Conservation (phyloP, 2,888 invertebrate species). For the Phlogophora meticulosa region DNA sequence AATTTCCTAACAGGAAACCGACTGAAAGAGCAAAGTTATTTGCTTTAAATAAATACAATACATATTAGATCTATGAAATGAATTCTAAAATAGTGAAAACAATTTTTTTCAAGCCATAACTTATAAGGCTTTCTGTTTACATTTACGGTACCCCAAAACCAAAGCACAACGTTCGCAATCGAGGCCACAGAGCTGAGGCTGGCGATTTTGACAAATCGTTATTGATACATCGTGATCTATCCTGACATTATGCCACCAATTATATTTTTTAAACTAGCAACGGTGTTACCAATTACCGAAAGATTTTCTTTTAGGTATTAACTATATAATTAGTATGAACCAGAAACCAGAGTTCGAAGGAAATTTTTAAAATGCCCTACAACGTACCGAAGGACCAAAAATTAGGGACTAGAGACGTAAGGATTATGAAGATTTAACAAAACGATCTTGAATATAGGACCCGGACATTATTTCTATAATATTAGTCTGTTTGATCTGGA, state of each 20-base stretch:
- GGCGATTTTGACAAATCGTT: conserved; percentile 81
- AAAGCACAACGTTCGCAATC: conserved; percentile 52
- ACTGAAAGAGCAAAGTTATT: too few species aligned
- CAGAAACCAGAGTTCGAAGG: not conserved
- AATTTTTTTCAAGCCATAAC: too few species aligned
- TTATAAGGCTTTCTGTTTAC: conserved; percentile 4
- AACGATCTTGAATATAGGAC: not conserved
- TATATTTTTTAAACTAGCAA: conserved; percentile 47
- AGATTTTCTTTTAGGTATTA: not conserved
- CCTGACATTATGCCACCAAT: conserved; percentile 63
- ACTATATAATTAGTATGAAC: not conserved
- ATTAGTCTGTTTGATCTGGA: not conserved
- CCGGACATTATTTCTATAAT: too few species aligned
- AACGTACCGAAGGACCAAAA: not conserved
- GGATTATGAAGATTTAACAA: not conserved
- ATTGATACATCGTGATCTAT: conserved; percentile 78
- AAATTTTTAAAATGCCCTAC: too few species aligned
- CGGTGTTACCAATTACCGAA: conserved; percentile 40
- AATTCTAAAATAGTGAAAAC: too few species aligned
- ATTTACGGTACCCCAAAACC: conserved; percentile 52
- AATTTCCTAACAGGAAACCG: conserved; percentile 6
- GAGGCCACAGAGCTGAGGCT: conserved; percentile 60
- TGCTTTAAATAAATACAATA: not conserved
- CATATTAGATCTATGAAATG: not conserved
- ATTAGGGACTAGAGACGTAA: not conserved